Base-by-base conservation (phyloP, 1,140 invertebrate genomes). In the Piezodorus guildinii region DNA sequence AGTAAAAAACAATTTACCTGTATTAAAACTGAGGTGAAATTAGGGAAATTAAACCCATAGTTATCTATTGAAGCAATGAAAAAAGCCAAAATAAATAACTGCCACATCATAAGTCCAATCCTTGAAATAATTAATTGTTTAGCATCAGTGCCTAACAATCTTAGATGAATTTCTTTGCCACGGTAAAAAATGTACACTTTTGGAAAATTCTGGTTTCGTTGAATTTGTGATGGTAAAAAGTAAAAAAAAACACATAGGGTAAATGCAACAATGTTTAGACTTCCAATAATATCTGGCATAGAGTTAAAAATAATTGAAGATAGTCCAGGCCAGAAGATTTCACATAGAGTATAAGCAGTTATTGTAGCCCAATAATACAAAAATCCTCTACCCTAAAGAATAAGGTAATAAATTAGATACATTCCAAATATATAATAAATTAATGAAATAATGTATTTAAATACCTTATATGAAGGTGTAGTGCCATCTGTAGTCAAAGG, bases 71-170 rank as follows among this genome's bases (percentile, higher is more conserved):
- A 69, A 45, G 73, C 73, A 12, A 73, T 43, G 56, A 74, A 75
- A 66, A 73, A 76, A 8, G 71, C 69, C 8, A 77, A 54, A 5
- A 78, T 74, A 14, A 83, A 71, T 2, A 83, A 65, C 60, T 81
- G 77, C 82, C 82, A 84, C 3, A 75, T 70, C 67, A 80, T 79
- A 73, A 83, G 75, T 52, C 81, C 81, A 66, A 84, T 77, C 14
- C 82, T 71, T 66, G 75, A 77, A 63, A 75, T 77, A 23, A 75
- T 77, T 43, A 76, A 67, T 68, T 78, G 76, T 60, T 80, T 80
- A 15, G 78, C 72, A 67, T 79, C 76, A 8, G 79, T 72, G n/a
- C 75, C 76, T 2, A 75, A 67, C 0, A 83, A 67, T 19, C 76
- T 69, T 2, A 81, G 81, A 70, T 83, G 81, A 0, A 82, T 70